A percentile compares a stretch with the other conserved stretches of the same genome.
These are phyloP conservation scores for Acleris sparsana DNA, from an alignment of 2,888 invertebrate genomes.

Conservation along the genomic window DNA sequence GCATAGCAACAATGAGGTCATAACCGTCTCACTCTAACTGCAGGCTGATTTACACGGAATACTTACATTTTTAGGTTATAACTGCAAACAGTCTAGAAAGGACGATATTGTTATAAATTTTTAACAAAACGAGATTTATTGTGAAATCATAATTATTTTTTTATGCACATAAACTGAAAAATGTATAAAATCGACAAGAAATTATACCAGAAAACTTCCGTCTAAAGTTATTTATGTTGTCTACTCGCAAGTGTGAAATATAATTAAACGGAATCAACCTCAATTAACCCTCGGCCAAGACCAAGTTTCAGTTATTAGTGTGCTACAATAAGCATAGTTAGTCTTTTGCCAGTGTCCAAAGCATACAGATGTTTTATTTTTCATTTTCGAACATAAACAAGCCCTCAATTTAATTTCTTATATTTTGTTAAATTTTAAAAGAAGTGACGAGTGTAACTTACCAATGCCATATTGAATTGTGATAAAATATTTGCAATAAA, in stretches of 20 bases:
- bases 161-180: too few species aligned
- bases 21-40: too few species aligned
- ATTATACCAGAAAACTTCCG: too few species aligned
- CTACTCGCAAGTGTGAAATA: background rate
- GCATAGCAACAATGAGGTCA: too few species aligned
- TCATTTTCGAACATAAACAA: background rate
- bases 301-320: background rate
- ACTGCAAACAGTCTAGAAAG: too few species aligned
- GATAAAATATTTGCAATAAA: conserved; percentile 20
- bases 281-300: conserved; percentile 2
- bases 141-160: too few species aligned
- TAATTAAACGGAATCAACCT: conserved; percentile 1
- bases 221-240: background rate
- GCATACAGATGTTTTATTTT: background rate
- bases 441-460: conserved; percentile 48
- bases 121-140: too few species aligned
- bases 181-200: too few species aligned
- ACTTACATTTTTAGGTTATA: too few species aligned
- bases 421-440: background rate
- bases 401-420: background rate
- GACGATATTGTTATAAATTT: too few species aligned
- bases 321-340: conserved; percentile 2
- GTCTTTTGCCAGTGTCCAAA: background rate
- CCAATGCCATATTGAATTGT: conserved; percentile 55
- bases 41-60: too few species aligned